Percentiles rank a stretch among this genome's conserved stretches.
phyloP scores from a whole-genome alignment of 2,797 vertebrate species.

The Hemibagrus guttatus region DNA sequence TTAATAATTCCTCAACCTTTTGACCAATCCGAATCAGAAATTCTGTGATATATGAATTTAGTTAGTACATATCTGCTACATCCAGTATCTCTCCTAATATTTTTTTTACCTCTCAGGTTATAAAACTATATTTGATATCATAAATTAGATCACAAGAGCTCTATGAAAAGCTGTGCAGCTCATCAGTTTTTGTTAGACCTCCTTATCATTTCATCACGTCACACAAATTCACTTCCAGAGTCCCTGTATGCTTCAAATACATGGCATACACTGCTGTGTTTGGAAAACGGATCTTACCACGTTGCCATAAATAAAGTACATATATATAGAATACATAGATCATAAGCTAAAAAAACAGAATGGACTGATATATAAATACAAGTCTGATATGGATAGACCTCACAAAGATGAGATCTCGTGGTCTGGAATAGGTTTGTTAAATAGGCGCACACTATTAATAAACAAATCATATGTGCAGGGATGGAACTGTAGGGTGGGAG shows the following conservation, averaged over 20 bases:
- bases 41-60: not conserved
- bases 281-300: not conserved
- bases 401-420: constrained; percentile 14
- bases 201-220: constrained; percentile 4
- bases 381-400: not conserved
- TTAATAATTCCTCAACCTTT: not conserved
- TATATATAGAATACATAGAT: not conserved
- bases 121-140: constrained; percentile 7
- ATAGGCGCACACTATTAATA: constrained; percentile 29
- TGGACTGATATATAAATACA: not conserved
- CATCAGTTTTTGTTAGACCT: constrained; percentile 4
- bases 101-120: not conserved
- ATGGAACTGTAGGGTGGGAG: not conserved
- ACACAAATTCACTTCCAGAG: constrained; percentile 14
- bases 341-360: not conserved
- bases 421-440: constrained; percentile 20
- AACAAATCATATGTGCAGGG: not conserved
- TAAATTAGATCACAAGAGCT: not conserved
- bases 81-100: not conserved
- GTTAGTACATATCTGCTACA: not conserved
- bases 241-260: not conserved
- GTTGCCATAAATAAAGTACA: not conserved
- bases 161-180: constrained; percentile 4
- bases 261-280: not conserved
- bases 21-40: not conserved